Conservation (phyloP, 2,888 invertebrate genomes). For the Meiosimyza platycephala region DNA sequence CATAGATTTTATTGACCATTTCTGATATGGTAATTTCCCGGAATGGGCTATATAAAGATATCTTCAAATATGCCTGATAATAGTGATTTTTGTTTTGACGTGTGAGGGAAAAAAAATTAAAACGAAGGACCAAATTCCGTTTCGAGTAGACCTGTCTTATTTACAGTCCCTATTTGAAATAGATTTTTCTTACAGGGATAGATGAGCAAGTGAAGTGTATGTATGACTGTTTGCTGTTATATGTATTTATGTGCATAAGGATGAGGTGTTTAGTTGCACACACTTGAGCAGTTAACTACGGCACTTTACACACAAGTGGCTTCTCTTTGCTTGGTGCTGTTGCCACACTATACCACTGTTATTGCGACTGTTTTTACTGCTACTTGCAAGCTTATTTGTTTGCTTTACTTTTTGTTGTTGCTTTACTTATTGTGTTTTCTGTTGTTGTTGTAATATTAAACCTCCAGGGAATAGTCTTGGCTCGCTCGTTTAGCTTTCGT, state of each 20-base stretch:
- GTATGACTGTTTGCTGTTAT: not conserved
- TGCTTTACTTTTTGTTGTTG: constrained; percentile 15
- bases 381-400: constrained; percentile 31
- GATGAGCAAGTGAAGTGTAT: too few species aligned
- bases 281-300: constrained; percentile 37
- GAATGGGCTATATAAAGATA: too few species aligned
- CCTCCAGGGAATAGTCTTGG: constrained; percentile 24
- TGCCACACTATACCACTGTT: not conserved
- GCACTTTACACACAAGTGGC: constrained; percentile 33
- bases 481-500: constrained; percentile 19
- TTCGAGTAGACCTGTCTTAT: too few species aligned
- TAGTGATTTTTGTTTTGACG: too few species aligned
- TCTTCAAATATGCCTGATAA: too few species aligned
- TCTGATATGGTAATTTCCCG: too few species aligned
- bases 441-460: constrained; percentile 9
- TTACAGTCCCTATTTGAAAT: too few species aligned
- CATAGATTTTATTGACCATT: too few species aligned
- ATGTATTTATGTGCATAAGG: constrained; percentile 18
- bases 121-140: too few species aligned
- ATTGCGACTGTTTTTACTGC: not conserved
- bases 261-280: constrained; percentile 35
- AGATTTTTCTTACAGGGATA: too few species aligned
- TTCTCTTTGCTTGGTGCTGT: not conserved
- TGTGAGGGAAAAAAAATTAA: too few species aligned
- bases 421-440: constrained; percentile 1